Percentiles rank a stretch among this genome's conserved stretches.
Evolutionary conservation across 2,888 invertebrate genomes (phyloP).

Genomic region (Pelosia muscerda): DNA sequence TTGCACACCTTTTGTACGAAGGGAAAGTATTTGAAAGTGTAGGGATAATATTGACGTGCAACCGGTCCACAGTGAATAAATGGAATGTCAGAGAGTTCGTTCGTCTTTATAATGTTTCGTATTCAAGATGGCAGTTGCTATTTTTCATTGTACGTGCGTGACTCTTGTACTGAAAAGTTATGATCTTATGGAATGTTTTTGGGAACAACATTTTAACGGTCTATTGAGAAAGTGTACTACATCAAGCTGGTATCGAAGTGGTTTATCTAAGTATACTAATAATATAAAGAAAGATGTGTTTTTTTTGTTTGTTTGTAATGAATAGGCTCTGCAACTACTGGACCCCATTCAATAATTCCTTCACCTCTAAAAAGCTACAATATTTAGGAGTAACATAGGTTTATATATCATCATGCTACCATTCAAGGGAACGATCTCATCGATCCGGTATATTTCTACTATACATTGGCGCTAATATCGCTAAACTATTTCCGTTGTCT

Average conservation of each 20-base stretch:
- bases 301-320: no score
- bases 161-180: conserved; percentile 32
- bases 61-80: conserved; percentile 40
- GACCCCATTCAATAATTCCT: no score
- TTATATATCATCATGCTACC: no score
- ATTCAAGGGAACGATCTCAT: no score
- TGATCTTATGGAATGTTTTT: conserved; percentile 2
- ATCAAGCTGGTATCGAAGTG: not conserved
- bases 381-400: no score
- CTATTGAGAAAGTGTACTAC: not conserved
- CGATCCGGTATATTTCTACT: no score
- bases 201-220: conserved; percentile 5
- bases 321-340: no score
- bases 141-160: conserved; percentile 35
- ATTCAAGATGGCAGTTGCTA: conserved; percentile 35
- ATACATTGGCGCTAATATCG: no score
- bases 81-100: conserved; percentile 40
- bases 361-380: no score
- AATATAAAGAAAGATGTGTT: no score
- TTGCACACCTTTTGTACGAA: conserved; percentile 55
- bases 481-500: no score
- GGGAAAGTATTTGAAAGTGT: conserved; percentile 41
- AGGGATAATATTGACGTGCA: conserved; percentile 29
- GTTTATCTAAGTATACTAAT: no score
- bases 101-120: conserved; percentile 36